Percentiles rank a stretch among this genome's conserved stretches.
phyloP scores from a whole-genome alignment of 2,113 vertebrate species.

The Craseonycteris thonglongyai region DNA sequence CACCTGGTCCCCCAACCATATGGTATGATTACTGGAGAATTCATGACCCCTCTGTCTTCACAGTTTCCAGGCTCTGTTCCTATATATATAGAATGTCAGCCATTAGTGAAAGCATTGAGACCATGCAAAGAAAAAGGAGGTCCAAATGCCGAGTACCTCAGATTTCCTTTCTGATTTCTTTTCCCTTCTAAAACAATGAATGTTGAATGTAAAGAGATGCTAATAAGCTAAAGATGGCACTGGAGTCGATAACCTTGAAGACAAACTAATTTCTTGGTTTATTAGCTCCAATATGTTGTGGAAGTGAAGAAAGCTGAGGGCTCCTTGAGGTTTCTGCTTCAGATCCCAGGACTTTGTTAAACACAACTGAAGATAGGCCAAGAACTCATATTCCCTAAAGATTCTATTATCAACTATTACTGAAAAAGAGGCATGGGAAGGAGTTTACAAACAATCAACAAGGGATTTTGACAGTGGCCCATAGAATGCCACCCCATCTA shows the following conservation, averaged over 20 bases:
- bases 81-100: no score
- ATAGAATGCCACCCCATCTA: neutral
- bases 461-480: neutral
- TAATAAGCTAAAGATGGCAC: neutral
- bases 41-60: neutral
- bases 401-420: neutral
- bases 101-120: neutral
- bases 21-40: neutral
- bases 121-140: neutral
- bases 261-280: constrained; percentile 23
- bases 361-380: neutral
- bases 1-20: neutral
- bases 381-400: neutral
- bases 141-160: neutral
- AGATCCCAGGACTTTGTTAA: neutral
- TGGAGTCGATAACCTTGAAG: constrained; percentile 26
- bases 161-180: neutral
- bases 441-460: neutral
- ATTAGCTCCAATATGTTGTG: neutral
- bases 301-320: neutral
- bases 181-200: neutral
- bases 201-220: neutral
- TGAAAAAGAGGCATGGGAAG: neutral
- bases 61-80: neutral
- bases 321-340: neutral